Percentiles rank a stretch among this genome's conserved stretches.
Conservation (phyloP, 2,797 vertebrate species). For the Molossus molossus region DNA sequence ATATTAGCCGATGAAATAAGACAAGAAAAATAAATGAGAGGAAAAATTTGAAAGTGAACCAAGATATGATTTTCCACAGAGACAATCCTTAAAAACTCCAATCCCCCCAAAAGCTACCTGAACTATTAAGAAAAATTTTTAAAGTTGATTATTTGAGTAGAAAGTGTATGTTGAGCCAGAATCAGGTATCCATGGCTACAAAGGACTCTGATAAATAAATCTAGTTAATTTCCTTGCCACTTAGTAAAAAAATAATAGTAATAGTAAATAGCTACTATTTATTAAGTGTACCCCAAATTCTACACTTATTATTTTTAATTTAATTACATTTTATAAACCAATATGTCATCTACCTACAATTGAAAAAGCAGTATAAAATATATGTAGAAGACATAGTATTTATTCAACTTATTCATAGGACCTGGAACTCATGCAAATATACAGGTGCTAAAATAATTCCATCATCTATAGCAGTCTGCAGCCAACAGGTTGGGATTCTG, state of each 20-base stretch:
- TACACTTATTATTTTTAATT: constrained; percentile 21
- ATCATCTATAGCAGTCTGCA: background rate
- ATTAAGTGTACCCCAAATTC: background rate
- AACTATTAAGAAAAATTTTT: background rate
- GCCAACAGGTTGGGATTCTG: background rate
- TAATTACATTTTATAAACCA: background rate
- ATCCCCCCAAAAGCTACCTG: background rate
- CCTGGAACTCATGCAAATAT: background rate
- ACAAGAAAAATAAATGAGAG: constrained; percentile 40
- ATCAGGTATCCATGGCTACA: background rate
- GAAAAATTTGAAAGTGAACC: background rate
- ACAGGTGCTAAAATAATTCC: background rate
- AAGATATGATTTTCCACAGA: background rate
- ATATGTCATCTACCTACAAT: background rate
- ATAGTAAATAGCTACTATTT: background rate
- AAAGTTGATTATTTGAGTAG: background rate
- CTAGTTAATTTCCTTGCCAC: background rate
- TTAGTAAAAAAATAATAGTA: background rate
- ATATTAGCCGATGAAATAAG: background rate
- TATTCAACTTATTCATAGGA: background rate
- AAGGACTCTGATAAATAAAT: background rate
- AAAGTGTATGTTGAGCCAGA: background rate
- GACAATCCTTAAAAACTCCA: background rate
- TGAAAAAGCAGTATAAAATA: background rate
- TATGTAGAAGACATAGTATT: background rate